Conservation (phyloP, 2,113 vertebrate species). For the Hymenochirus boettgeri region DNA sequence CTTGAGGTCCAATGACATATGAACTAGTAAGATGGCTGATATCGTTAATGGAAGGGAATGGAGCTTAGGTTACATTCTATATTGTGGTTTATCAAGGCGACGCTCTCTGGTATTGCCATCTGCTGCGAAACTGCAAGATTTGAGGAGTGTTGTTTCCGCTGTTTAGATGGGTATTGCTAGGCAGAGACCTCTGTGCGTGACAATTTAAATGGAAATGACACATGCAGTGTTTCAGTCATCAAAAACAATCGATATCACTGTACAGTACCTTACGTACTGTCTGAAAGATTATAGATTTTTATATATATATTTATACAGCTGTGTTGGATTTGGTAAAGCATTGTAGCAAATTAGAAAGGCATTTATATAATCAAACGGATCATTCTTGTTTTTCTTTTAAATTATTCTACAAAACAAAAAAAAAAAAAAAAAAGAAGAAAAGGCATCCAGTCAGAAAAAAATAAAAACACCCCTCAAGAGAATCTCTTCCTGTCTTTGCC, state of each 20-base stretch:
- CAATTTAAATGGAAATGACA: conserved; percentile 59
- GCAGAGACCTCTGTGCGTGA: background rate
- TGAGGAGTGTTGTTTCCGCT: conserved; percentile 10
- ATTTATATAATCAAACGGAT: conserved; percentile 68
- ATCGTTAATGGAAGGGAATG: background rate
- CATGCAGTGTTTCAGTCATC: conserved; percentile 81
- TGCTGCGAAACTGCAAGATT: conserved; percentile 36
- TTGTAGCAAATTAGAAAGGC: conserved; percentile 77
- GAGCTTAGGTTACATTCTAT: background rate
- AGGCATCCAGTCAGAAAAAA: conserved; percentile 62
- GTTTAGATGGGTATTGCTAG: background rate
- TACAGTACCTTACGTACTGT: conserved; percentile 58
- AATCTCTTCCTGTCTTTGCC: conserved; percentile 49
- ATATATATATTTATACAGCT: conserved; percentile 63
- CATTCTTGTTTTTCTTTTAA: conserved; percentile 47
- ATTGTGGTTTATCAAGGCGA: background rate
- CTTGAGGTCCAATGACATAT: background rate
- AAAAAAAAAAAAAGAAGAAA: conserved; percentile 62
- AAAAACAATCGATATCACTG: conserved; percentile 56
- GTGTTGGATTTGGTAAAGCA: conserved; percentile 82
- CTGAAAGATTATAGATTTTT: conserved; percentile 71
- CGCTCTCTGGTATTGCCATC: background rate
- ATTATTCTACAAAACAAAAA: conserved; percentile 50
- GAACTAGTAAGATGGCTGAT: background rate
- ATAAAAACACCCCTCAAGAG: conserved; percentile 33